phyloP scores from a whole-genome alignment of 2,113 vertebrate species.

The Rhodinocichla rosea region DNA sequence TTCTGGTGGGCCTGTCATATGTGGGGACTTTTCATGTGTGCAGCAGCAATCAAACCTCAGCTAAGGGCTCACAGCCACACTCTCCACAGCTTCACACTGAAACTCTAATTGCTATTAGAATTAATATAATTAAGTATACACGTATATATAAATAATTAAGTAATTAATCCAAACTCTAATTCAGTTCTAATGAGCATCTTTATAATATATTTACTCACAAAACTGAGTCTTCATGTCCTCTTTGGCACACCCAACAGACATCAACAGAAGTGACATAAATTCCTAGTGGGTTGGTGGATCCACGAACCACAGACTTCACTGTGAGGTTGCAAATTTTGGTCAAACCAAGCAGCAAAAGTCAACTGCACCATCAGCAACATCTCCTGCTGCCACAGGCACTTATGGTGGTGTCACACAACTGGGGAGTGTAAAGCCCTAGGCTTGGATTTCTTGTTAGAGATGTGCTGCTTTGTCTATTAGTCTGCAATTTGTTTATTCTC shows the following conservation, averaged over 20 bases:
- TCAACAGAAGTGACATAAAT: neutral
- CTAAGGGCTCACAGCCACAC: neutral
- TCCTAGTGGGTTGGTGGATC: neutral
- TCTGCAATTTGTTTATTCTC: constrained; percentile 63
- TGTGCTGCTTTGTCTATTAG: constrained; percentile 27
- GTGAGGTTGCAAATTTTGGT: neutral
- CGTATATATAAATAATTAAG: neutral
- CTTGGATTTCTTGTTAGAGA: neutral
- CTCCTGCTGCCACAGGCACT: neutral
- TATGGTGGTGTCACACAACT: fast-evolving
- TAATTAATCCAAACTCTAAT: neutral
- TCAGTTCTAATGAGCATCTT: neutral
- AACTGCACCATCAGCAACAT: neutral
- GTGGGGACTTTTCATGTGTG: neutral
- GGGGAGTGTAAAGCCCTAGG: neutral
- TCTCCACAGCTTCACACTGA: neutral
- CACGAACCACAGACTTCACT: neutral
- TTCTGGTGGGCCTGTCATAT: neutral
- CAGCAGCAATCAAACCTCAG: neutral
- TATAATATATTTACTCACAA: neutral
- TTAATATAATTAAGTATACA: neutral
- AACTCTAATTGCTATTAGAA: neutral
- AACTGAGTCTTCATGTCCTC: neutral
- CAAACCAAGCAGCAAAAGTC: neutral
- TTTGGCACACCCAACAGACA: neutral